Percentiles rank a stretch among this genome's conserved stretches.
Evolutionary conservation across 1,140 invertebrate species (phyloP).

Genomic region (Aphelinus certus): DNA sequence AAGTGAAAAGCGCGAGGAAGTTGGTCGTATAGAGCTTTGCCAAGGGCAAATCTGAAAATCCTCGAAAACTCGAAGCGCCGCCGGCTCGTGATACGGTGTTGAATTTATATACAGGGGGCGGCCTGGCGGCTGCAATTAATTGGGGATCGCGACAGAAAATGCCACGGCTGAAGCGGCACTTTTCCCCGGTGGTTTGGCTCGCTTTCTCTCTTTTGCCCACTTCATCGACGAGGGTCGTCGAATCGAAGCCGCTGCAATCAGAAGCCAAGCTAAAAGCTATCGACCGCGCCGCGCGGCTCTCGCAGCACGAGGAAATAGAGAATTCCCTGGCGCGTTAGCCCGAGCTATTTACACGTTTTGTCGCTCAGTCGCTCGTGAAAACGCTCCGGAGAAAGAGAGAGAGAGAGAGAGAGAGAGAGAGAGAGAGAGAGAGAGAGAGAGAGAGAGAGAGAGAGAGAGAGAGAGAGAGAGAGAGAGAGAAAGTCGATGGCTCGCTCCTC

Average conservation of each 20-base stretch:
- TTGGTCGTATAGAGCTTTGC: no score
- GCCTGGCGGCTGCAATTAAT: constrained; percentile 43
- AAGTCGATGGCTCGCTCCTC: no score
- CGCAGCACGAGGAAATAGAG: constrained; percentile 34
- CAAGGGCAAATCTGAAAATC: constrained; percentile 3
- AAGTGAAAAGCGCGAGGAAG: no score
- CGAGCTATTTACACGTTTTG: constrained; percentile 50
- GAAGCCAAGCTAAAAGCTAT: constrained; percentile 47
- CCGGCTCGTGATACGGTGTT: neutral
- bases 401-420: neutral
- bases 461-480: no score
- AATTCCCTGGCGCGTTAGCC: constrained; percentile 41
- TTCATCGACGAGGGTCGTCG: constrained; percentile 25
- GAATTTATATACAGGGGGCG: constrained; percentile 30
- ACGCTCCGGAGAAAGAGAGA: constrained; percentile 10
- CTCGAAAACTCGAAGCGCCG: neutral
- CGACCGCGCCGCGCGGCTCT: constrained; percentile 18
- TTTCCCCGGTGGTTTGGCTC: neutral
- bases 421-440: no score
- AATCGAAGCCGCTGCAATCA: constrained; percentile 35
- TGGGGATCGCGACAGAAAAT: constrained; percentile 39
- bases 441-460: no score
- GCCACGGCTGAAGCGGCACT: constrained; percentile 8
- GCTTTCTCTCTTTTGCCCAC: neutral
- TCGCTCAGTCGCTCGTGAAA: constrained; percentile 45